Evolutionary conservation across 2,797 vertebrate species (phyloP).

Genomic region (Alectoris magna): DNA sequence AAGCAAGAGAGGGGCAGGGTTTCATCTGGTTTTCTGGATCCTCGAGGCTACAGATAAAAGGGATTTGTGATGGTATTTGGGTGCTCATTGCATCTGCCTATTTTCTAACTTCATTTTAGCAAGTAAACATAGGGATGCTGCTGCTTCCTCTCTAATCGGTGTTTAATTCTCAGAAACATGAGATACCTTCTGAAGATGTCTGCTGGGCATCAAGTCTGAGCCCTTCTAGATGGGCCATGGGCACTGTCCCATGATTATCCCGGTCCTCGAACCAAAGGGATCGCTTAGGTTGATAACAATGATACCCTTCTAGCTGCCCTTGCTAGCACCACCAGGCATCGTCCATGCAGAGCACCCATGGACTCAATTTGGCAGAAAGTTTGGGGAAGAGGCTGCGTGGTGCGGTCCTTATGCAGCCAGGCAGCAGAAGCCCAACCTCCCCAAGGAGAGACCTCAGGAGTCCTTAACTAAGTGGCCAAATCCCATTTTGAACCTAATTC

Average conservation of each 20-base stretch:
- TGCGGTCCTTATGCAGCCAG: neutral
- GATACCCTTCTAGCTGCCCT: neutral
- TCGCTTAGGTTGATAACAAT: neutral
- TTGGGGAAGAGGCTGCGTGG: neutral
- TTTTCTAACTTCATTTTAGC: neutral
- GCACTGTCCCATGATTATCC: neutral
- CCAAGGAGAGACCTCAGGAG: neutral
- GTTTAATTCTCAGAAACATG: neutral
- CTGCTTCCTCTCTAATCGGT: neutral
- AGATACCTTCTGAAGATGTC: neutral
- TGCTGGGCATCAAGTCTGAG: neutral
- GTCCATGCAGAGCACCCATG: neutral
- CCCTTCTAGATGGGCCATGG: neutral
- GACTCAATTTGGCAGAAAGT: neutral
- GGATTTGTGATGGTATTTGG: neutral
- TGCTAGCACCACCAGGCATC: fast-evolving
- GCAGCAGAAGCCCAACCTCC: conserved; percentile 22
- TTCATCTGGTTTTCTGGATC: neutral
- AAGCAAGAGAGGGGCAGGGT: neutral
- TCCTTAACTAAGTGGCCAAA: conserved; percentile 25
- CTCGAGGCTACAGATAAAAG: neutral
- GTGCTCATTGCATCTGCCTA: neutral
- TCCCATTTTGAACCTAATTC: neutral
- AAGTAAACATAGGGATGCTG: neutral
- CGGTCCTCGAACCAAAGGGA: neutral